phyloP scores from a whole-genome alignment of 2,113 vertebrate genomes.

The Ammospiza nelsoni region DNA sequence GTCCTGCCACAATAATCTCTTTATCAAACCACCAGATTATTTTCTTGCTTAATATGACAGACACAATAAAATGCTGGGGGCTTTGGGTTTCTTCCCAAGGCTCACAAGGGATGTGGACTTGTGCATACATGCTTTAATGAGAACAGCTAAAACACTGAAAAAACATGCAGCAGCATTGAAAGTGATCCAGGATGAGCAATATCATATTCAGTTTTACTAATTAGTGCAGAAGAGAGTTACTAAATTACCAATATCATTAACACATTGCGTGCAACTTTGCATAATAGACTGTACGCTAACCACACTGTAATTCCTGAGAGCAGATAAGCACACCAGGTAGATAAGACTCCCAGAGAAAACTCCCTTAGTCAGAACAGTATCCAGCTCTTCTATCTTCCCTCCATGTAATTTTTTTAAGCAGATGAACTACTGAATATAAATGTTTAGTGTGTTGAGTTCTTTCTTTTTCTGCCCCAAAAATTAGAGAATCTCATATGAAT shows the following conservation, averaged over 20 bases:
- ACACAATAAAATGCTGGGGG: slow-evolving; percentile 23
- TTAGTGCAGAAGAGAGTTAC: slow-evolving; percentile 44
- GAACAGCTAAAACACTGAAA: slow-evolving; percentile 14
- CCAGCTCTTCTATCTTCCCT: background rate
- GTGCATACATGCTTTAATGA: slow-evolving; percentile 31
- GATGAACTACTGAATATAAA: background rate
- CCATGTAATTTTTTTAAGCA: background rate
- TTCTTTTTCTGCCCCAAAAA: background rate
- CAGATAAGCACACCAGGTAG: slow-evolving; percentile 12
- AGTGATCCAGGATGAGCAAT: slow-evolving; percentile 62
- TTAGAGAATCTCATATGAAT: background rate
- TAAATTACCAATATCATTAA: slow-evolving; percentile 56
- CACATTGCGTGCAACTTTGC: slow-evolving; percentile 35
- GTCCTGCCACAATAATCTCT: slow-evolving; percentile 43
- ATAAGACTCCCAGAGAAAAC: background rate
- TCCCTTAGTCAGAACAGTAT: slow-evolving; percentile 7
- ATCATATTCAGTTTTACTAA: slow-evolving; percentile 32
- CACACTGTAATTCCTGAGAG: slow-evolving; percentile 33
- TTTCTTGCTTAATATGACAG: slow-evolving; percentile 34
- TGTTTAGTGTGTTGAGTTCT: background rate
- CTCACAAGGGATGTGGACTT: slow-evolving; percentile 46
- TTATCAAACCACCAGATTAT: slow-evolving; percentile 36
- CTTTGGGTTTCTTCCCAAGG: slow-evolving; percentile 44
- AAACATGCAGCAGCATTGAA: slow-evolving; percentile 33
- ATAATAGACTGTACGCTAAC: slow-evolving; percentile 52